Percentiles rank a stretch among this genome's conserved stretches.
Conservation (phyloP, 1,140 invertebrate genomes). For the Diorhabda elongata region DNA sequence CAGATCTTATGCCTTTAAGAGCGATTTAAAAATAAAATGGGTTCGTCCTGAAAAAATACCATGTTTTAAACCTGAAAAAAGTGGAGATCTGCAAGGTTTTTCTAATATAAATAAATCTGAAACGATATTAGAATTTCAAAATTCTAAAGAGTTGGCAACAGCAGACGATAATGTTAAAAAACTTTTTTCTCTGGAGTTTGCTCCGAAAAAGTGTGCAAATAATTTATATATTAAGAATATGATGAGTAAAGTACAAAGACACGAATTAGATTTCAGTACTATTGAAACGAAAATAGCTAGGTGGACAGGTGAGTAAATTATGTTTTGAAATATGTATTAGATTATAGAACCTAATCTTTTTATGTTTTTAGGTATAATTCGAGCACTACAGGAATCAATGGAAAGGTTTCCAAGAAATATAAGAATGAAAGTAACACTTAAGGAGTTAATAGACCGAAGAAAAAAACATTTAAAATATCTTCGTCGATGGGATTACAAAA, state of each 20-base stretch:
- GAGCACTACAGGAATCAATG: slow-evolving; percentile 53
- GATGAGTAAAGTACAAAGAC: slow-evolving; percentile 53
- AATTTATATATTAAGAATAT: slow-evolving; percentile 46
- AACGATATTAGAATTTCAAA: slow-evolving; percentile 34
- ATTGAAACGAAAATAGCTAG: slow-evolving; percentile 55
- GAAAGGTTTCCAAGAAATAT: slow-evolving; percentile 52
- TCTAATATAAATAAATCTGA: slow-evolving; percentile 46
- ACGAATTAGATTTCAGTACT: slow-evolving; percentile 54
- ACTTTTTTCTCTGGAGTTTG: slow-evolving; percentile 56
- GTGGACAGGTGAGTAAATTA: slow-evolving; percentile 35
- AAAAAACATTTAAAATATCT: slow-evolving; percentile 67
- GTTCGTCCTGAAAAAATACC: slow-evolving; percentile 55
- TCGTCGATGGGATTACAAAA: slow-evolving; percentile 70
- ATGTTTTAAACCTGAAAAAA: slow-evolving; percentile 52
- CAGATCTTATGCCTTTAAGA: slow-evolving; percentile 51
- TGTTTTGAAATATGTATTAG: background rate
- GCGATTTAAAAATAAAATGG: slow-evolving; percentile 63
- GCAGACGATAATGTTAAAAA: slow-evolving; percentile 56
- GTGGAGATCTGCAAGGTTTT: slow-evolving; percentile 54
- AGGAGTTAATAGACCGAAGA: slow-evolving; percentile 71
- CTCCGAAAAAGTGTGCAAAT: slow-evolving; percentile 44
- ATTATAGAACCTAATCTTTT: too few species aligned
- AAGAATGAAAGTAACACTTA: slow-evolving; percentile 53
- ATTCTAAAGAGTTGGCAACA: slow-evolving; percentile 54
- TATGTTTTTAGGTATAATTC: slow-evolving; percentile 47